These are phyloP conservation scores for Sciaenops ocellatus DNA, from an alignment of 2,797 vertebrate species.

Conservation along the genomic window DNA sequence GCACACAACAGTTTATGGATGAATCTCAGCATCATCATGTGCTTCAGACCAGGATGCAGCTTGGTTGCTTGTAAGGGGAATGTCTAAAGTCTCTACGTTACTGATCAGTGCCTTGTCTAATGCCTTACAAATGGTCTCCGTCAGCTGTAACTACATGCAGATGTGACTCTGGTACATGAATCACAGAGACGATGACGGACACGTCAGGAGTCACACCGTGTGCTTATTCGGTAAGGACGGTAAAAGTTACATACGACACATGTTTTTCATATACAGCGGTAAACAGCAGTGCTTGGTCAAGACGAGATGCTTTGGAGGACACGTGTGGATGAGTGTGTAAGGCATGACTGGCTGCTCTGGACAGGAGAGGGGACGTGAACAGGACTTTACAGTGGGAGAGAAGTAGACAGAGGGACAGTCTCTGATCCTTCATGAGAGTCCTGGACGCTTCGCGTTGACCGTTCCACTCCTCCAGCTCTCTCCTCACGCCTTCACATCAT, in stretches of 20 bases:
- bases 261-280: conserved; percentile 58
- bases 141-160: conserved; percentile 62
- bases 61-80: conserved; percentile 46
- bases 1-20: conserved; percentile 23
- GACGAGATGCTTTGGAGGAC: conserved; percentile 52
- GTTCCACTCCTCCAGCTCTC: conserved; percentile 24
- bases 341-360: conserved; percentile 79
- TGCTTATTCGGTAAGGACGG: conserved; percentile 65
- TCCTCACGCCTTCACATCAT: conserved; percentile 16
- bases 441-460: conserved; percentile 12
- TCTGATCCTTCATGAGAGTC: conserved; percentile 26
- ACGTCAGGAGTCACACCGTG: conserved; percentile 57
- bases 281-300: conserved; percentile 71
- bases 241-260: conserved; percentile 48
- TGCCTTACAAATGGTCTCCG: conserved; percentile 27
- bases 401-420: conserved; percentile 18
- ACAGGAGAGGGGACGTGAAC: conserved; percentile 43
- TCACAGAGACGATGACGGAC: conserved; percentile 56
- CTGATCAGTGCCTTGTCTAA: conserved; percentile 45
- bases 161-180: conserved; percentile 38
- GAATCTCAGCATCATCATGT: conserved; percentile 38
- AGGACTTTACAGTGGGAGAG: conserved; percentile 19
- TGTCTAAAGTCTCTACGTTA: conserved; percentile 46
- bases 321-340: conserved; percentile 70
- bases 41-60: conserved; percentile 55